Conservation (phyloP, 2,888 invertebrate genomes). For the Autographa gamma region DNA sequence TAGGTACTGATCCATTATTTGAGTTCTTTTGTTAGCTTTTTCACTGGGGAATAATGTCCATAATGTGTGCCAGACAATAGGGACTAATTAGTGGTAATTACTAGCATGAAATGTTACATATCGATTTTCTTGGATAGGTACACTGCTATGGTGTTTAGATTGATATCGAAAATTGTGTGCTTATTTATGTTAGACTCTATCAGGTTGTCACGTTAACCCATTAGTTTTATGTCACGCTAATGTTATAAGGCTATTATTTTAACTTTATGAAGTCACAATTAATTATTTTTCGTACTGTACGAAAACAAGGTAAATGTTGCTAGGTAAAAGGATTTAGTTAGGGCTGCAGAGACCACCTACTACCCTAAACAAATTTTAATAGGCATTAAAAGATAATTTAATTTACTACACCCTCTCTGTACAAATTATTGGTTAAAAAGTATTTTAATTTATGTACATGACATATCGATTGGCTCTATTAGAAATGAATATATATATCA, state of each 20-base stretch:
- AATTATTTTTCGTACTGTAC: not conserved
- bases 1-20: no score
- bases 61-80: conserved; percentile 11
- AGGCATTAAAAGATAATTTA: no score
- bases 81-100: conserved; percentile 18
- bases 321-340: no score
- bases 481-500: not conserved
- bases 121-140: conserved; percentile 6
- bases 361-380: no score
- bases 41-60: conserved; percentile 28
- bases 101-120: conserved; percentile 1
- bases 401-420: no score
- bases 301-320: no score
- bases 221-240: not conserved
- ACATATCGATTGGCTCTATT: not conserved
- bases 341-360: no score
- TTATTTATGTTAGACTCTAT: not conserved
- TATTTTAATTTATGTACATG: no score
- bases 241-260: not conserved
- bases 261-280: not conserved
- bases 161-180: not conserved
- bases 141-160: not conserved
- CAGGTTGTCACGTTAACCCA: not conserved
- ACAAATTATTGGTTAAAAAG: no score
- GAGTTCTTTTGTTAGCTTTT: conserved; percentile 20